Evolutionary conservation across 2,797 vertebrate species (phyloP).

Genomic region (Ctenopoma kingsleyae): DNA sequence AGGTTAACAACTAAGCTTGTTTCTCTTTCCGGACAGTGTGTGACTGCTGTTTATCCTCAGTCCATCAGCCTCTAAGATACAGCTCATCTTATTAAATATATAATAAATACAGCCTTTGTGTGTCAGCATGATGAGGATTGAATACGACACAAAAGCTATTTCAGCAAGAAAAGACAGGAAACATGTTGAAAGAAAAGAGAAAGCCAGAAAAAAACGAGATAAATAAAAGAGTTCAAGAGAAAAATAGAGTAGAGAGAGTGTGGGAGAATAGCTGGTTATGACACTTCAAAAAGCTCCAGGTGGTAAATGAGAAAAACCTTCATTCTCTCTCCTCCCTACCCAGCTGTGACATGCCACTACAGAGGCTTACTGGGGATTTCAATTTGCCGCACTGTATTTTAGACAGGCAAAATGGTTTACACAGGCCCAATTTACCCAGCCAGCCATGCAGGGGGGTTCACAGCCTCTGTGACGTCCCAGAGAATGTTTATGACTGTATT

Average conservation of each 20-base stretch:
- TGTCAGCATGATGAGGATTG: constrained; percentile 59
- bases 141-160: constrained; percentile 52
- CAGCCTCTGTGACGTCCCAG: constrained; percentile 67
- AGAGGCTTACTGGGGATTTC: constrained; percentile 78
- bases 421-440: constrained; percentile 77
- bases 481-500: constrained; percentile 81
- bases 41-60: constrained; percentile 65
- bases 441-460: constrained; percentile 57
- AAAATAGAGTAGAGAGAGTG: constrained; percentile 40
- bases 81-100: constrained; percentile 36
- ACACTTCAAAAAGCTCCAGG: constrained; percentile 79
- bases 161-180: constrained; percentile 21
- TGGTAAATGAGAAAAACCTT: constrained; percentile 80
- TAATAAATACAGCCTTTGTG: constrained; percentile 56
- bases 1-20: constrained; percentile 62
- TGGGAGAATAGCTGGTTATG: constrained; percentile 67
- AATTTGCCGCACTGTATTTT: constrained; percentile 79
- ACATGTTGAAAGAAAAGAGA: constrained; percentile 1
- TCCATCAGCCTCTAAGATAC: constrained; percentile 51
- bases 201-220: constrained; percentile 9
- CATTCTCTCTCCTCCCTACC: constrained; percentile 67
- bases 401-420: constrained; percentile 78
- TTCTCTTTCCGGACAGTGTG: constrained; percentile 52
- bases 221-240: constrained; percentile 42
- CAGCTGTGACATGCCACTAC: constrained; percentile 75